phyloP scores from a whole-genome alignment of 2,888 invertebrate genomes.

The Drosophila affinis region DNA sequence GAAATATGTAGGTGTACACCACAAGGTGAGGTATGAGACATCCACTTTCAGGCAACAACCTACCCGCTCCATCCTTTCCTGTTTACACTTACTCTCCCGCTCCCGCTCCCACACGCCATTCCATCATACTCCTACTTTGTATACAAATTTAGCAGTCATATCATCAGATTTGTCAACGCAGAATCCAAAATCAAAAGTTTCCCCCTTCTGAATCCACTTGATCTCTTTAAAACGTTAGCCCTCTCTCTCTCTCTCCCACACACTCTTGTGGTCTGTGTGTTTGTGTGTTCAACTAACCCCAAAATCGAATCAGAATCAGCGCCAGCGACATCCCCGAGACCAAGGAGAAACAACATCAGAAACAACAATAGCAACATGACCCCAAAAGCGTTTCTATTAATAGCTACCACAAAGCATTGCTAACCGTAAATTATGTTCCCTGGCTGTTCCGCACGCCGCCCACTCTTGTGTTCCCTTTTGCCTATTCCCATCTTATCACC shows the following conservation, averaged over 20 bases:
- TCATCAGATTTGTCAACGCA: slow-evolving; percentile 16
- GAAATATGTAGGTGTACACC: neutral
- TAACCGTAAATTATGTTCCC: slow-evolving; percentile 66
- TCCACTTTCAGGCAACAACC: neutral
- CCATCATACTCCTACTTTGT: neutral
- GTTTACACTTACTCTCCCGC: too few species aligned
- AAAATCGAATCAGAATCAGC: slow-evolving; percentile 41
- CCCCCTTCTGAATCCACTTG: slow-evolving; percentile 12
- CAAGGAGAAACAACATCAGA: slow-evolving; percentile 5
- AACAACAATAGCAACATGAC: slow-evolving; percentile 59
- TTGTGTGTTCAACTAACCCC: neutral
- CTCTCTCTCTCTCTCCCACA: neutral
- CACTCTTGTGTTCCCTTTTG: slow-evolving; percentile 11
- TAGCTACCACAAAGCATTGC: slow-evolving; percentile 56
- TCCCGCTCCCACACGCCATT: neutral
- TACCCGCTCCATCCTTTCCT: neutral
- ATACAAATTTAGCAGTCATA: neutral
- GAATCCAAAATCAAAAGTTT: slow-evolving; percentile 15
- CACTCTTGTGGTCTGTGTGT: neutral
- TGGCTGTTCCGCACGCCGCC: slow-evolving; percentile 7
- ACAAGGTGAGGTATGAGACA: too few species aligned
- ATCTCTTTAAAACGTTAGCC: neutral
- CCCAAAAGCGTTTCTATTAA: slow-evolving; percentile 70
- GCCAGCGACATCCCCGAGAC: neutral
- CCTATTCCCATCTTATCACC: neutral